A percentile compares a stretch with the other conserved stretches of the same genome.
Conservation (phyloP, 2,113 vertebrate genomes). For the Rhinolophus ferrumequinum region DNA sequence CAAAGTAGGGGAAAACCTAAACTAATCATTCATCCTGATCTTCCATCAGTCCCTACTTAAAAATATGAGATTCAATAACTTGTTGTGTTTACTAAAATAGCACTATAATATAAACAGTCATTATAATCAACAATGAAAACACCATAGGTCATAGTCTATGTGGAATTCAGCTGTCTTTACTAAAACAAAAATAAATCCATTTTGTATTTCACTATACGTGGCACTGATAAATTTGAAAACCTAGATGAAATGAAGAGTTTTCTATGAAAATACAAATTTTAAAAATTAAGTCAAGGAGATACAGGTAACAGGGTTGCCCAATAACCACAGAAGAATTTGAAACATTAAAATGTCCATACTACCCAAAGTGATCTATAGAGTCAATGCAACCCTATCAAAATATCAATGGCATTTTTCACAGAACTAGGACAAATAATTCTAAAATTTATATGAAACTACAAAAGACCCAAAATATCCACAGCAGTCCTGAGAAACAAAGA, state of each 20-base stretch:
- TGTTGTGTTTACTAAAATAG: not conserved
- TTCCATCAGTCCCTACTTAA: not conserved
- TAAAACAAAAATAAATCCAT: not conserved
- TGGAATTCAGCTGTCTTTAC: not conserved
- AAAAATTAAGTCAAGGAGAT: constrained; percentile 4
- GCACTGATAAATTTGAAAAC: not conserved
- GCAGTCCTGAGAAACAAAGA: no score
- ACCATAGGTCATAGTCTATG: not conserved
- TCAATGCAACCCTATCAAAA: no score
- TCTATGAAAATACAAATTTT: not conserved
- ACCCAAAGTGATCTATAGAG: no score
- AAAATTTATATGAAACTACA: no score
- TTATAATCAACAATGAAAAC: not conserved
- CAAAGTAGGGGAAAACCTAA: not conserved
- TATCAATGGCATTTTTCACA: no score
- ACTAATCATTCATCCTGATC: not conserved
- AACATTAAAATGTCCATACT: not conserved
- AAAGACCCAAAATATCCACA: no score
- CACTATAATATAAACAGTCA: not conserved
- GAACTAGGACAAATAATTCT: no score
- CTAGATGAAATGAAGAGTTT: not conserved
- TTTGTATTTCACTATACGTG: not conserved
- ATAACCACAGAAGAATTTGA: constrained; percentile 9
- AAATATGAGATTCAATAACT: not conserved
- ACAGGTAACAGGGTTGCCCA: not conserved